Evolutionary conservation across 2,888 invertebrate species (phyloP).

Genomic region (Drosophila mimetica): DNA sequence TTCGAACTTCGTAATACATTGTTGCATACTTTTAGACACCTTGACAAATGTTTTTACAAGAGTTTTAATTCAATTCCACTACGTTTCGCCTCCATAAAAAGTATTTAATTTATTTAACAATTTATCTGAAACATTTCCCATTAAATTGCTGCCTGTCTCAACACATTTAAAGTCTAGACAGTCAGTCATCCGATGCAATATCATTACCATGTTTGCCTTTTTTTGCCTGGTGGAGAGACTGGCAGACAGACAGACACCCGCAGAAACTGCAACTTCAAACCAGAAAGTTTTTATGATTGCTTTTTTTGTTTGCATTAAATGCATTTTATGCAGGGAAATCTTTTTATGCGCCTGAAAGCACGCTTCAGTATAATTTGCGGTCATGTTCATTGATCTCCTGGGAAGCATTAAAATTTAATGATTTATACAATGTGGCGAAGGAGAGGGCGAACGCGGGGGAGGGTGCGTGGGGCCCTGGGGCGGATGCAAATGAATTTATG

Average conservation of each 20-base stretch:
- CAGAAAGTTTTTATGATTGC: conserved; percentile 59
- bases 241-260: conserved; percentile 30
- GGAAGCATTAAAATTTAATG: conserved; percentile 84
- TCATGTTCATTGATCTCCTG: conserved; percentile 83
- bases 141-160: neutral
- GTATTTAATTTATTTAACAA: no score
- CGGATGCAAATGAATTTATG: conserved; percentile 70
- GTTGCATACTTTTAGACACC: no score
- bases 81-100: no score
- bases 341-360: conserved; percentile 74
- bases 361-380: conserved; percentile 82
- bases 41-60: no score
- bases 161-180: conserved; percentile 27
- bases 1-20: no score
- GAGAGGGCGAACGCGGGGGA: conserved; percentile 20
- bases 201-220: conserved; percentile 23
- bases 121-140: neutral
- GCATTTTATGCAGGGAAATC: conserved; percentile 59
- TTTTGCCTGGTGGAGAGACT: conserved; percentile 18
- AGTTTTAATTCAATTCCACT: no score
- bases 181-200: conserved; percentile 17
- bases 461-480: neutral
- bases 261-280: conserved; percentile 60
- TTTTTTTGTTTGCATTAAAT: conserved; percentile 39
- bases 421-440: conserved; percentile 71